A percentile compares a stretch with the other conserved stretches of the same genome.
Conservation (phyloP, 2,888 invertebrate genomes). For the Drosophila atripex region DNA sequence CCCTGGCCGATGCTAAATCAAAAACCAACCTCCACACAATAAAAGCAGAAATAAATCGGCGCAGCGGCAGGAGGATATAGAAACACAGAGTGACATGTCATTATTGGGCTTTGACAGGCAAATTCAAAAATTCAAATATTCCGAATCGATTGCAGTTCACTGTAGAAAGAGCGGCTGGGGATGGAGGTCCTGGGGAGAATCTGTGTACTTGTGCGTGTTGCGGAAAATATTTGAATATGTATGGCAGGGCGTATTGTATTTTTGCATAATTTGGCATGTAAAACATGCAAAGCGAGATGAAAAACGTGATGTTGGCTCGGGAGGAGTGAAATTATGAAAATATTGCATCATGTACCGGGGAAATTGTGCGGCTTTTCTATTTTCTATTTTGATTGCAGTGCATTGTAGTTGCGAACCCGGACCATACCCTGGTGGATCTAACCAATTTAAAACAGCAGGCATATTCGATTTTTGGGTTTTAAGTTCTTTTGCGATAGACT, state of each 20-base stretch:
- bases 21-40: constrained; percentile 37
- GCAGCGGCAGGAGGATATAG: constrained; percentile 5
- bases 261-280: constrained; percentile 80
- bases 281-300: constrained; percentile 56
- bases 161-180: constrained; percentile 21
- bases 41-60: constrained; percentile 27
- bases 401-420: constrained; percentile 28
- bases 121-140: constrained; percentile 58
- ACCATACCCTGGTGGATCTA: constrained; percentile 25
- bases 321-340: constrained; percentile 59
- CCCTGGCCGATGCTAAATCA: constrained; percentile 15
- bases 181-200: background rate
- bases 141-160: constrained; percentile 64
- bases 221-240: constrained; percentile 72
- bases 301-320: constrained; percentile 35
- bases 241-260: constrained; percentile 64
- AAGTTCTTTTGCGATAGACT: too few relatives aligned
- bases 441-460: background rate
- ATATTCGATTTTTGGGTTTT: background rate
- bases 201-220: constrained; percentile 17
- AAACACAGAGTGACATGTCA: constrained; percentile 59
- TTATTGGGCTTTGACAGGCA: constrained; percentile 76
- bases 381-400: constrained; percentile 73
- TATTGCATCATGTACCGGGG: constrained; percentile 59
- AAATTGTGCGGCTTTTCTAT: constrained; percentile 70